Evolutionary conservation across 1,140 invertebrate genomes (phyloP).

Genomic region (Zaprionus taronus): DNA sequence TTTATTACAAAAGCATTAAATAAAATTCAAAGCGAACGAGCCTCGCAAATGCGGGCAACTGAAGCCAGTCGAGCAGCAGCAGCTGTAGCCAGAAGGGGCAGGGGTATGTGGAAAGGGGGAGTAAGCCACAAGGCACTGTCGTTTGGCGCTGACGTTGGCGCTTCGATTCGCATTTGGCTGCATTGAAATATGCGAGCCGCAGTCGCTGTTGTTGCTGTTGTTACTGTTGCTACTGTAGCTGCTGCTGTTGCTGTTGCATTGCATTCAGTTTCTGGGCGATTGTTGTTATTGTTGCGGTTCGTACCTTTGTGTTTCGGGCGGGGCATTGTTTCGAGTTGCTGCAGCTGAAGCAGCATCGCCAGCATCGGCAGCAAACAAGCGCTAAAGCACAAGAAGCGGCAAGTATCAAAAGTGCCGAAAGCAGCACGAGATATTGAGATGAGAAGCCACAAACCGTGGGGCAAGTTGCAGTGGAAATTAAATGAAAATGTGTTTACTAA

Average conservation of each 20-base stretch:
- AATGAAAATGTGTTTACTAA: neutral
- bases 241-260: conserved; percentile 51
- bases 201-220: conserved; percentile 35
- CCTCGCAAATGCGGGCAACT: conserved; percentile 53
- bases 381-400: conserved; percentile 56
- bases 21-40: conserved; percentile 82
- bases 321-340: conserved; percentile 66
- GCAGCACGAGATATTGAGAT: conserved; percentile 30
- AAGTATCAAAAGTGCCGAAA: conserved; percentile 68
- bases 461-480: neutral
- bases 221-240: conserved; percentile 16
- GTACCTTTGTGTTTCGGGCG: conserved; percentile 73
- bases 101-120: neutral
- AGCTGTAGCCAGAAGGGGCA: neutral
- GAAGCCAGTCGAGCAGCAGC: conserved; percentile 7
- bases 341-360: conserved; percentile 27
- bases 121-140: conserved; percentile 4
- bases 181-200: conserved; percentile 58
- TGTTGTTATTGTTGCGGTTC: conserved; percentile 75
- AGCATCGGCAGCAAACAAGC: conserved; percentile 65
- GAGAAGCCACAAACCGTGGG: conserved; percentile 18
- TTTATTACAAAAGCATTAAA: conserved; percentile 83
- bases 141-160: conserved; percentile 17
- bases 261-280: conserved; percentile 40
- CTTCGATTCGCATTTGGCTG: conserved; percentile 71